Evolutionary conservation across 2,888 invertebrate genomes (phyloP).

Genomic region (Plagodis dolabraria): DNA sequence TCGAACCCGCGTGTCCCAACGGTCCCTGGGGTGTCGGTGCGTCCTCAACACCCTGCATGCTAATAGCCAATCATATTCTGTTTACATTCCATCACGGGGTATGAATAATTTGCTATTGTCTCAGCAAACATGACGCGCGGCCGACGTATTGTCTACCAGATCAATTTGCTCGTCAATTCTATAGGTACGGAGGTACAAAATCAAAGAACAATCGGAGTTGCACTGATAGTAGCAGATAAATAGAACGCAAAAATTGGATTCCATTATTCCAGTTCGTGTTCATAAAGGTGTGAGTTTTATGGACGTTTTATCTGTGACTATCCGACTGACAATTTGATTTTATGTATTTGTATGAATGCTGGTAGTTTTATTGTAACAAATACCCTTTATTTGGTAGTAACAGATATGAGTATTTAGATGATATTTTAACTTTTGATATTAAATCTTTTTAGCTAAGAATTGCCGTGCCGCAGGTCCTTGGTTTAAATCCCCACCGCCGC

Average conservation of each 20-base stretch:
- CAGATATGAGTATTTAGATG: too few species aligned
- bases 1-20: slow-evolving; percentile 45
- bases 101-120: slow-evolving; percentile 85
- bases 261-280: slow-evolving; percentile 56
- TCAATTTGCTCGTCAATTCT: slow-evolving; percentile 73
- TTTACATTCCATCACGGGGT: slow-evolving; percentile 83
- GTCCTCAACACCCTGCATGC: slow-evolving; percentile 70
- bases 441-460: too few species aligned
- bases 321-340: slow-evolving; percentile 12
- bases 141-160: slow-evolving; percentile 78
- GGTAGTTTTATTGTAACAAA: neutral
- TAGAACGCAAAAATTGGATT: slow-evolving; percentile 71
- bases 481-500: too few species aligned
- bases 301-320: slow-evolving; percentile 28
- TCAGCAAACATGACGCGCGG: slow-evolving; percentile 70
- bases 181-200: slow-evolving; percentile 40
- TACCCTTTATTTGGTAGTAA: neutral
- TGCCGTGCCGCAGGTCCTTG: too few species aligned
- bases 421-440: too few species aligned
- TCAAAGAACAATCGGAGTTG: slow-evolving; percentile 65
- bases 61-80: slow-evolving; percentile 85
- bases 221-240: slow-evolving; percentile 66
- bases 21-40: slow-evolving; percentile 60
- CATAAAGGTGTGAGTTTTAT: slow-evolving; percentile 48
- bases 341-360: slow-evolving; percentile 1